These are phyloP conservation scores for Ophonus ardosiacus DNA, from an alignment of 2,888 invertebrate genomes.

Conservation along the genomic window DNA sequence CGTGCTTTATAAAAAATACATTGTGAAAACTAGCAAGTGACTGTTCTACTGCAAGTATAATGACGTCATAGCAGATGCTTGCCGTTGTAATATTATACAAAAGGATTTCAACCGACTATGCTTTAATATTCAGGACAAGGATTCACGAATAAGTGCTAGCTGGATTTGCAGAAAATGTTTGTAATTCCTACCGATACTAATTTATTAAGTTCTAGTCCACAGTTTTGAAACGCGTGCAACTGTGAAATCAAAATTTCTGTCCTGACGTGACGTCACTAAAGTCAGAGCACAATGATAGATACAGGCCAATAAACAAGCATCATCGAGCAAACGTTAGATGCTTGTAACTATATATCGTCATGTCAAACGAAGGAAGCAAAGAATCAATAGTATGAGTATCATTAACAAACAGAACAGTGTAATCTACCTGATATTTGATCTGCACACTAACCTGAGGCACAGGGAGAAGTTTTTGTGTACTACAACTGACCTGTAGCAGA, in stretches of 20 bases:
- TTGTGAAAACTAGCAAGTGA: constrained; percentile 6
- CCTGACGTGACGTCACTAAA: constrained; percentile 53
- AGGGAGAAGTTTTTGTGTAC: constrained; percentile 99
- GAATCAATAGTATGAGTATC: constrained; percentile 70
- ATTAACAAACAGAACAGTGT: constrained; percentile 73
- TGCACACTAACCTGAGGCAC: constrained; percentile 99
- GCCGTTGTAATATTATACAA: neutral
- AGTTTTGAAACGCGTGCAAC: constrained; percentile 5
- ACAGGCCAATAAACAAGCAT: constrained; percentile 11
- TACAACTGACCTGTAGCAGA: constrained; percentile 99
- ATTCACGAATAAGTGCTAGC: neutral
- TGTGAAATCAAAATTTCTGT: constrained; percentile 33
- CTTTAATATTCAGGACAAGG: neutral
- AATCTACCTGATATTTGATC: constrained; percentile 87
- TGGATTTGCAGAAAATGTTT: neutral
- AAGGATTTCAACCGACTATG: neutral
- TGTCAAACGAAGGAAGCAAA: constrained; percentile 73
- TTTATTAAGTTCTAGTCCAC: neutral
- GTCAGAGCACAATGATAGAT: constrained; percentile 49
- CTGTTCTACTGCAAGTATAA: constrained; percentile 42
- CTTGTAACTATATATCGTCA: constrained; percentile 68
- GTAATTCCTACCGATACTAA: neutral
- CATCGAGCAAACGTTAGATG: constrained; percentile 15
- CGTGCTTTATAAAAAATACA: constrained; percentile 13
- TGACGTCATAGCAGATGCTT: constrained; percentile 50